Base-by-base conservation (phyloP, 2,113 vertebrate genomes). In the Neolamprologus sp. region DNA sequence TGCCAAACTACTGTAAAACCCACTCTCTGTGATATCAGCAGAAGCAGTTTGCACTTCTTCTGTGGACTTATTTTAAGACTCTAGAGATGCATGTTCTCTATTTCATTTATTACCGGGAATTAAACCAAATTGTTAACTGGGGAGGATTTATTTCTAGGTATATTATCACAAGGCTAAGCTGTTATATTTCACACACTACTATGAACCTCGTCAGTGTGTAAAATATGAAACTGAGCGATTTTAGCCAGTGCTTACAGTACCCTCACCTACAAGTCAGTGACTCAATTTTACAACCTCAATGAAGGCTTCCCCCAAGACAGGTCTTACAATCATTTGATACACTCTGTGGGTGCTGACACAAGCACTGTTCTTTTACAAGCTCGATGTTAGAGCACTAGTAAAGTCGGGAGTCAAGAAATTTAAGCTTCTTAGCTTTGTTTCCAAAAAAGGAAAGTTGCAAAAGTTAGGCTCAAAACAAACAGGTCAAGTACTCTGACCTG, bases 401-500 rank as follows among this genome's bases (percentile, higher is more conserved):
- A 60, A 21, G 54, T 86, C 11, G 11, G 68, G 49, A 55, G 21
- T 17, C 63, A 80, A 85, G 91, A 90, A 87, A 94, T 85, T 58
- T 26, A 85, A 89, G 81, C 82, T 80, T 88, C 87, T 91, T 91
- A 78, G 90, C 81, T 94, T 80, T 85, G 73, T 89, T 88, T 87
- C 87, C 81, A 82, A 90, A 93, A 92, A 88, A 54, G 84, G 63
- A 93, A 94, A 89, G 63, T 92, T 88, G 92, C 21, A 73, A 81
- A 89, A 85, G 78, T 83, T 57, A 85, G 83, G 89, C 83, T 89
- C 54, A 87, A 92, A 94, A 91, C 87, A 91, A 94, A 92, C 89
- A 93, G 89, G 94, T 93, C 87, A 94, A 93, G 86, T 93, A 87
- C 78, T 89, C 57, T 93, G 93, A 94, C 93, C 91, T 85, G 88